A percentile compares a stretch with the other conserved stretches of the same genome.
Conservation (phyloP, 2,888 invertebrate species). For the Temnothorax rugatulus region DNA sequence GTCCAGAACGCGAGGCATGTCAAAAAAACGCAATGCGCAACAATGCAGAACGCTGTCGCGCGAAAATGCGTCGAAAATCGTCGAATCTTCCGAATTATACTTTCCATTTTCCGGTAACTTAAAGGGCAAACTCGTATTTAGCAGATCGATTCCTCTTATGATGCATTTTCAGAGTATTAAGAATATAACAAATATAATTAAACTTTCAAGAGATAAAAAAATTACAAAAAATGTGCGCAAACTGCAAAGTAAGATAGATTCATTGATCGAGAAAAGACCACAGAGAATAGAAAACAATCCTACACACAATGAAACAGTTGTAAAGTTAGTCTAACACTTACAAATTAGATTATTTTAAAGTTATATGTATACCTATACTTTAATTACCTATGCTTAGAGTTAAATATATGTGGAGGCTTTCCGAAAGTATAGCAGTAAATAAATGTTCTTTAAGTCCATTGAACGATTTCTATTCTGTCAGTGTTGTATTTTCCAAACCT, state of each 20-base stretch:
- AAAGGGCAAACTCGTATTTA: background rate
- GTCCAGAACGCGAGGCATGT: constrained; percentile 44
- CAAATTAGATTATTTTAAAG: too few species aligned
- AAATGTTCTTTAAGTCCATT: background rate
- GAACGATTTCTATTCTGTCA: background rate
- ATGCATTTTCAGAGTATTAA: background rate
- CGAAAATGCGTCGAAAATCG: constrained; percentile 4
- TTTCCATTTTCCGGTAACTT: background rate
- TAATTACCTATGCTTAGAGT: too few species aligned
- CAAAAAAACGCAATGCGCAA: constrained; percentile 55
- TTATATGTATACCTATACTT: too few species aligned
- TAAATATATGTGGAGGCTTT: background rate
- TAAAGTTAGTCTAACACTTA: background rate
- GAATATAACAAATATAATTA: background rate
- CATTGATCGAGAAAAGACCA: background rate
- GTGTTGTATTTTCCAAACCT: background rate
- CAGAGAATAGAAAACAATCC: background rate
- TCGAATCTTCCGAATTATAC: constrained; percentile 41
- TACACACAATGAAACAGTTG: background rate
- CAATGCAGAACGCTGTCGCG: constrained; percentile 8
- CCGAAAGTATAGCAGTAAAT: background rate
- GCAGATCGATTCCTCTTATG: background rate
- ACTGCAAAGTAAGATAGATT: background rate
- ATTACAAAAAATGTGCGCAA: background rate
- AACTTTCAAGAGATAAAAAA: background rate